Base-by-base conservation (phyloP, 2,113 vertebrate species). In the Clupea harengus region DNA sequence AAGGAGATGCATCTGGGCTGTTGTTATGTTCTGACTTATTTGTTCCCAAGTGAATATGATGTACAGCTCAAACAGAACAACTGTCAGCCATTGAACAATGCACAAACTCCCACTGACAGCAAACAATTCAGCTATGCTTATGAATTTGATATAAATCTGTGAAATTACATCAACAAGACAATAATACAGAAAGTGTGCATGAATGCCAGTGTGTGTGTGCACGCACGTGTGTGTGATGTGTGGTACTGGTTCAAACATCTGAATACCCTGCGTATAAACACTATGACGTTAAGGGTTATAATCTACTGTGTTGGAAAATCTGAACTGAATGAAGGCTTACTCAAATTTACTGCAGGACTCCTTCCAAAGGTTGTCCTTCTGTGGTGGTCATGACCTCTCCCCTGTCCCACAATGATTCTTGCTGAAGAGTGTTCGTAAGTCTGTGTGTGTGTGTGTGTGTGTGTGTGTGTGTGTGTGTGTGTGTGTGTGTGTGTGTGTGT, bases 131-230 rank as follows among this genome's bases (percentile, higher is more conserved):
- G 57, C 57, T 25, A 28, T 67, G 64, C n/a, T 67, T 67, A 67
- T 67, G 64, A 67, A 7, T 28, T 67, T 67, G n/a, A 67, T 67
- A 67, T 67, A 67, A 67, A 67, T 67, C 64, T 67, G 64, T 67
- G 64, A 67, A 67, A 67, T 67, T 25, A 67, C 64, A 67, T 67
- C 64, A 67, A 28, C n/a, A 67, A 67, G 64, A 67, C n/a, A 7
- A 8, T 67, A 67, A 67, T 28, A 25, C 57, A 64, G 57, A 64
- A 64, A 64, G 57, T 64, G 57, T 64, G 57, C 28, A 18, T 60
- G 54, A 20, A 1, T 60, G 18, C 20, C n/a, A 15, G 64, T 25
- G 64, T 67, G 64, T 67, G 22, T 67, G 64, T 67, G 57, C 22
- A 25, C 7, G 18, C 20, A 25, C 2, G 64, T 25, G 64, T 67